Evolutionary conservation across 2,888 invertebrate genomes (phyloP), one percentile per base, ranked within the genome.

Genomic region (Alloscopus bannaensis): DNA sequence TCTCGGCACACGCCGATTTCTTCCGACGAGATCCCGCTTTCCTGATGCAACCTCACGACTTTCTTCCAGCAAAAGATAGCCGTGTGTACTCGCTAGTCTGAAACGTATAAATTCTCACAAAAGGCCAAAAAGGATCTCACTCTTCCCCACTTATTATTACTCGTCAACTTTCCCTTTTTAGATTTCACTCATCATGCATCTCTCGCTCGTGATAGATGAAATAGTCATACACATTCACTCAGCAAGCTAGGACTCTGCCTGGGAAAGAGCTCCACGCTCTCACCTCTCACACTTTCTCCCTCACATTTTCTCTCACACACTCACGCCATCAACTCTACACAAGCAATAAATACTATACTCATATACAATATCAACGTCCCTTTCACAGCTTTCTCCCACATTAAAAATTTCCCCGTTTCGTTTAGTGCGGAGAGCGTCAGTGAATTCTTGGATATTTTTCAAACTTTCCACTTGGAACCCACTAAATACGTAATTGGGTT

Each of bases 111-210:
- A 73, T 80, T 70, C 24, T 22, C 66, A 66, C 65, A 77, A n/a
- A n/a, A n/a, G n/a, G n/a, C n/a, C n/a, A n/a, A n/a, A n/a, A n/a
- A 36, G 65, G 75, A 78, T 81, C 78, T 81, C 78, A 82, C 64
- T 80, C 80, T 73, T 70, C 78, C 79, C 79, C 75, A 75, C 69
- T 75, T 73, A 52, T 70, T 72, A 77, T 81, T 55, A 69, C 47
- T 69, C 68, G 60, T 72, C 77, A 72, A 78, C 77, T 71, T 77
- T 78, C 69, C 78, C 65, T 62, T 78, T 65, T 71, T 59, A 50
- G 55, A 42, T 65, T 71, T 71, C 78, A 78, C 65, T 78, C 78
- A 45, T 70, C 71, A 59, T 52, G 59, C 78, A 71, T 65, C 70
- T 78, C 28, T 59, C 42, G 57, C n/a, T 40, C 57, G 50, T 69